Evolutionary conservation across 2,888 invertebrate species (phyloP), one percentile per base, ranked within the genome.

Genomic region (Notodonta ziczac): DNA sequence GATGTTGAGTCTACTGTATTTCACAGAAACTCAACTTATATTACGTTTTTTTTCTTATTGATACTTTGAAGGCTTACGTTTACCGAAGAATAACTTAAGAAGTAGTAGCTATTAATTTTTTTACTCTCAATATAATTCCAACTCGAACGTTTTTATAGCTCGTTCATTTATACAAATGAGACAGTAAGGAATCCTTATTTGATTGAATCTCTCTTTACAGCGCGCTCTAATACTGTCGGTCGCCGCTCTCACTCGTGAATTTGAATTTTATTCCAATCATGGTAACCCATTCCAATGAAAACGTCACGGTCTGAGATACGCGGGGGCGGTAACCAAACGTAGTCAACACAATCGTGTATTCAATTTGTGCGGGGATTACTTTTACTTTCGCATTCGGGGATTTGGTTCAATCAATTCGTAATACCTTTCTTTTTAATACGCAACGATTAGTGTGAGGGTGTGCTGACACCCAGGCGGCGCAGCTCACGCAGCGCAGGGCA

Each of bases 361-460:
- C 60, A 60, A 57, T 62, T 56, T 9, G n/a, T 55, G 57, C 42
- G 35, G 57, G 46, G 44, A 61, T 61, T 61, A 58, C 55, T 16
- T 56, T 60, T 60, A 57, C 57, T 55, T 60, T 54, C 54, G 48
- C 14, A 44, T 56, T 55, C 44, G 51, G n/a, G 56, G n/a, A 35
- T 42, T 14, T 52, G 16, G 55, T 55, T 55, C 14, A 40, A 55
- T 42, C 42, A 39, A 55, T 55, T 10, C 55, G 55, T n/a, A 40
- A 16, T 14, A 40, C 52, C 52, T 35, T 35, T 53, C 52, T 13
- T 53, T 35, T 53, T 35, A 35, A 53, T 16, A 53, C 35, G 13
- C 35, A 53, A 16, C 52, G 52, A 53, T 53, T 53, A 35, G 24
- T 24, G 24, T 24, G 24, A 2, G 24, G 2, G 24, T 24, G 24